Conservation (phyloP, 2,888 invertebrate genomes). For the Zaprionus lineosus region DNA sequence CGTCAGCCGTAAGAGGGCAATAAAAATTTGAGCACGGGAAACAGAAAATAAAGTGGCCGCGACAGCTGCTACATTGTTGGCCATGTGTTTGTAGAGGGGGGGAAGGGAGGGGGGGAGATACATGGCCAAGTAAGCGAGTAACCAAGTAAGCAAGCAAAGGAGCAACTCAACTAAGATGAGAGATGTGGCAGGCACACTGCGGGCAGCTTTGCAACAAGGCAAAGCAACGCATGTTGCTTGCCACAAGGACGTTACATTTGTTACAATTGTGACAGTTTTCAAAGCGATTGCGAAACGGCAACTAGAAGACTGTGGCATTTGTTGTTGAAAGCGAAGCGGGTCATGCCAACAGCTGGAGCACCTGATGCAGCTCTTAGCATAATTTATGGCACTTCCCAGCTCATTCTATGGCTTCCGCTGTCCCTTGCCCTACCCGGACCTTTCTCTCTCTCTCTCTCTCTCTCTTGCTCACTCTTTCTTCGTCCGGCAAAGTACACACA, state of each 20-base stretch:
- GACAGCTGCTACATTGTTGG: constrained; percentile 30
- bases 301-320: constrained; percentile 60
- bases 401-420: not conserved
- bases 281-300: constrained; percentile 55
- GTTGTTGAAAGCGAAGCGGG: constrained; percentile 28
- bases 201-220: constrained; percentile 3
- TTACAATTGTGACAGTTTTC: constrained; percentile 52
- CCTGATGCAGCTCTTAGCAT: constrained; percentile 41
- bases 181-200: constrained; percentile 4
- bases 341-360: constrained; percentile 28
- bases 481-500: constrained; percentile 14
- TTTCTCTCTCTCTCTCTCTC: not conserved
- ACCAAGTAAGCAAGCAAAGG: not conserved
- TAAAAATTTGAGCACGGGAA: constrained; percentile 34
- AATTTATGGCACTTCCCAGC: constrained; percentile 35
- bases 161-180: not conserved
- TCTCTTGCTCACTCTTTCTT: not conserved
- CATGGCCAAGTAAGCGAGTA: constrained; percentile 3
- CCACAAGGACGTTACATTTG: constrained; percentile 55
- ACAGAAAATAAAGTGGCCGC: constrained; percentile 47
- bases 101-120: not conserved
- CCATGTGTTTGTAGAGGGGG: constrained; percentile 12
- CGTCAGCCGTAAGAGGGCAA: constrained; percentile 35
- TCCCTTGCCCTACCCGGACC: not conserved
- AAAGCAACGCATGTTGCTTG: constrained; percentile 1